These are phyloP conservation scores for Herminia tarsipennalis DNA, from an alignment of 2,888 invertebrate species.

Conservation along the genomic window DNA sequence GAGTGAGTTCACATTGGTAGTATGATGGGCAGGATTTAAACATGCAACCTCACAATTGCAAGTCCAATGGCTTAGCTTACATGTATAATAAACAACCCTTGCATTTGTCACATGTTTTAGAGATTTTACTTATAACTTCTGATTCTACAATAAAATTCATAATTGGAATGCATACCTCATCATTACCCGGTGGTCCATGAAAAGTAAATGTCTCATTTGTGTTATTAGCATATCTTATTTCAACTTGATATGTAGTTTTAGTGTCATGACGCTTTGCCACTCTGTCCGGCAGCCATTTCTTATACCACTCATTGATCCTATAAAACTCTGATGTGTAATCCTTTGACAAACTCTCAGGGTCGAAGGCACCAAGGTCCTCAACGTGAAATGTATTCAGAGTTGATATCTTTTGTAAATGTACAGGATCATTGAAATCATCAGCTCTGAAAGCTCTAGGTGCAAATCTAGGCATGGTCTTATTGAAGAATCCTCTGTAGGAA, in stretches of 20 bases:
- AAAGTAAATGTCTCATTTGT: constrained; percentile 98
- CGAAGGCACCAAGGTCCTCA: constrained; percentile 94
- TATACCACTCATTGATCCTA: constrained; percentile 97
- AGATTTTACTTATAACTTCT: background rate
- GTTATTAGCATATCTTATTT: constrained; percentile 96
- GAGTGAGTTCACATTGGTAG: too few species aligned
- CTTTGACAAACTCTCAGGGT: constrained; percentile 90
- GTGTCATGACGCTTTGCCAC: constrained; percentile 94
- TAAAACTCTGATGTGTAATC: constrained; percentile 97
- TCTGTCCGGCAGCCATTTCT: constrained; percentile 95
- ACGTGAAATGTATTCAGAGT: constrained; percentile 96
- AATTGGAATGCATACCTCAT: constrained; percentile 85
- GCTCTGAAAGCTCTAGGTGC: constrained; percentile 96
- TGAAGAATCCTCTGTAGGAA: constrained; percentile 97
- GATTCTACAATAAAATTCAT: background rate
- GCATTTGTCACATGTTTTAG: background rate
- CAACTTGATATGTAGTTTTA: constrained; percentile 96
- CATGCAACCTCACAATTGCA: too few species aligned
- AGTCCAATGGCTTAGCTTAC: too few species aligned
- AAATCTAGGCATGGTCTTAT: constrained; percentile 97
- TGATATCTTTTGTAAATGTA: constrained; percentile 96
- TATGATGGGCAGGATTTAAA: too few species aligned
- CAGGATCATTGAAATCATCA: constrained; percentile 98
- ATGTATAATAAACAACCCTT: too few species aligned
- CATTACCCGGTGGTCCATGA: constrained; percentile 96